Percentiles rank a stretch among this genome's conserved stretches.
Evolutionary conservation across 1,140 invertebrate genomes (phyloP).

Genomic region (Zaprionus gabonicus): DNA sequence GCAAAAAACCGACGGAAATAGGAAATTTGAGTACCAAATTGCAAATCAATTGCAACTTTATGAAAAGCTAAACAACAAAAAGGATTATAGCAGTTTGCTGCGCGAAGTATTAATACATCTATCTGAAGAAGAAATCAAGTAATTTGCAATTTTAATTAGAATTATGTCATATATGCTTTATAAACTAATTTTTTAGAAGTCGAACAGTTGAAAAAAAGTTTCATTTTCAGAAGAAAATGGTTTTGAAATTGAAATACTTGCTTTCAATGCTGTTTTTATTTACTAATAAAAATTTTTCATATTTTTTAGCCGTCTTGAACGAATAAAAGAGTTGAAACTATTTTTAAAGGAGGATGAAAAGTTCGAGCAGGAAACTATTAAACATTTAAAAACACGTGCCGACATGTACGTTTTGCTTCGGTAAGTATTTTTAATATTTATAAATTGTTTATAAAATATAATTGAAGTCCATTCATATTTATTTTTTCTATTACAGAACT

Average conservation of each 20-base stretch:
- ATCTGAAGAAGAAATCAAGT: conserved; percentile 71
- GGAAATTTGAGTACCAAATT: conserved; percentile 56
- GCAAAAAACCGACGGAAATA: conserved; percentile 63
- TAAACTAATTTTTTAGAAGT: too few relatives aligned
- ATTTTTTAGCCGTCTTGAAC: conserved; percentile 56
- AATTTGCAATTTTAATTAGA: neutral
- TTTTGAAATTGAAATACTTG: neutral
- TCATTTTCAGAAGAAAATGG: too few relatives aligned
- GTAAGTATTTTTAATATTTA: conserved; percentile 17
- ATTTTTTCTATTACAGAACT: conserved; percentile 34
- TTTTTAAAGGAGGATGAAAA: conserved; percentile 35
- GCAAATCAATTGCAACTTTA: conserved; percentile 38
- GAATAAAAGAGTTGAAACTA: conserved; percentile 59
- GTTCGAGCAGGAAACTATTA: conserved; percentile 49
- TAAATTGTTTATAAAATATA: neutral
- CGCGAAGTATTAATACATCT: conserved; percentile 62
- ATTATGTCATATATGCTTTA: too few relatives aligned
- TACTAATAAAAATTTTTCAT: neutral
- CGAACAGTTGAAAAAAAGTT: too few relatives aligned
- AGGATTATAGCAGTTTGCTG: conserved; percentile 54
- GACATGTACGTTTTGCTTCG: conserved; percentile 66
- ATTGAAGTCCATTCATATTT: neutral
- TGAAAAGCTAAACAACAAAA: conserved; percentile 60
- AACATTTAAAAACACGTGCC: conserved; percentile 63
- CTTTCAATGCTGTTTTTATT: neutral